Conservation (phyloP, 2,888 invertebrate species). For the Cantharis lateralis region DNA sequence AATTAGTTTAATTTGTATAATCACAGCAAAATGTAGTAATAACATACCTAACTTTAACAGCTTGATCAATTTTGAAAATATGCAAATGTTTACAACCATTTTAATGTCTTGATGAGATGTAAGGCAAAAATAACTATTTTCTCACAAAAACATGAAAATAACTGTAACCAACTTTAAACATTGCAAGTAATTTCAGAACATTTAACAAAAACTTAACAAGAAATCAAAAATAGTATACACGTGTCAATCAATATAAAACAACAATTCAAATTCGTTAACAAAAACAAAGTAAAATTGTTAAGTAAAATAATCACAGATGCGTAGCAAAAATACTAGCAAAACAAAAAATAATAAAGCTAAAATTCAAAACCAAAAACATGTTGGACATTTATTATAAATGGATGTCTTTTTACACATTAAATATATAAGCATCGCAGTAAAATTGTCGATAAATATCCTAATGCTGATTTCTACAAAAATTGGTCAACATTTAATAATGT, state of each 20-base stretch:
- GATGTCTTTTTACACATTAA: background rate
- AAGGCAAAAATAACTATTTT: background rate
- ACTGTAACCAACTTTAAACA: background rate
- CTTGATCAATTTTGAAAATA: background rate
- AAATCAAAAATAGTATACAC: background rate
- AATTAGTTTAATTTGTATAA: constrained; percentile 12
- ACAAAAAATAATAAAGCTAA: background rate
- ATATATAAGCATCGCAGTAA: background rate
- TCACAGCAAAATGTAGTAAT: constrained; percentile 23
- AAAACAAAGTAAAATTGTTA: background rate
- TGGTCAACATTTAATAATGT: background rate
- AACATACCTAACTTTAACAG: constrained; percentile 18
- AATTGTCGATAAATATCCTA: background rate
- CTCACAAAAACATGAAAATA: background rate
- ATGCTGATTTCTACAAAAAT: background rate
- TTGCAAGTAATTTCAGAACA: background rate
- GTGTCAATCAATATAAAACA: background rate
- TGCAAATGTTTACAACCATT: background rate
- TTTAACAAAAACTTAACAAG: background rate
- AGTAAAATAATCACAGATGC: constrained; percentile 1
- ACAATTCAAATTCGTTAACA: background rate
- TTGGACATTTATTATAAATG: background rate
- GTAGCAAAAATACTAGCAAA: background rate
- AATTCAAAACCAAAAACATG: background rate
- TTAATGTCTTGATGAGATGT: background rate